Evolutionary conservation across 2,888 invertebrate species (phyloP), one percentile per base, ranked within the genome.

Genomic region (Heliconius erato): DNA sequence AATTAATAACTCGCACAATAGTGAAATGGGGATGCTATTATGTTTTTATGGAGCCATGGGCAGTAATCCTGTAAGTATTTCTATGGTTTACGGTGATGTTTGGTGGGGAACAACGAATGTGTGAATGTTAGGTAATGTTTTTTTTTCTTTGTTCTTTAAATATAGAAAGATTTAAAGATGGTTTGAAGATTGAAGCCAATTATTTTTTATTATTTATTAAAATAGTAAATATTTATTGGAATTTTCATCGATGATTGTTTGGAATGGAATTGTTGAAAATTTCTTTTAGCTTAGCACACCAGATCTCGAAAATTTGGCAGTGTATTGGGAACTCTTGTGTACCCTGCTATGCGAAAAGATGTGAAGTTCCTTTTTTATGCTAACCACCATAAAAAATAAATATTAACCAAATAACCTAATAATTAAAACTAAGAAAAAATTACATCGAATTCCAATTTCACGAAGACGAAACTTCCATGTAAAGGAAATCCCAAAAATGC

Each of bases 401-500:
- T 2, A n/a, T n/a, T n/a, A 49, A 14, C 14, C 14, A 49, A 12
- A 49, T 49, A 54, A 23, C 7, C 54, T 54, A 54, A n/a, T n/a
- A n/a, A 72, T 72, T 72, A 72, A 26, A 71, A 23, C 6, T 9
- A 32, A 1, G 28, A 49, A 67, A 54, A 65, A 65, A 44, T 65
- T 19, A 67, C 26, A 65, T 12, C 14, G 28, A 65, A 65, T 40
- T 68, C 67, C 23, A 49, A 78, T 67, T 67, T 49, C 26, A 35
- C 26, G 26, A 44, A 26, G 67, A 49, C 68, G 54, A 76, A 80
- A 80, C 67, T 67, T 80, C 44, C 67, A 77, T 79, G 82, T 82
- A 85, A 87, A 86, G 88, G 88, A 85, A 89, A 87, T 85, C 85
- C 86, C 85, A 86, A 87, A 89, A 88, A 90, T 90, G 91, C 72